These are phyloP conservation scores for Ahaetulla prasina DNA, from an alignment of 2,113 vertebrate species.

Conservation along the genomic window DNA sequence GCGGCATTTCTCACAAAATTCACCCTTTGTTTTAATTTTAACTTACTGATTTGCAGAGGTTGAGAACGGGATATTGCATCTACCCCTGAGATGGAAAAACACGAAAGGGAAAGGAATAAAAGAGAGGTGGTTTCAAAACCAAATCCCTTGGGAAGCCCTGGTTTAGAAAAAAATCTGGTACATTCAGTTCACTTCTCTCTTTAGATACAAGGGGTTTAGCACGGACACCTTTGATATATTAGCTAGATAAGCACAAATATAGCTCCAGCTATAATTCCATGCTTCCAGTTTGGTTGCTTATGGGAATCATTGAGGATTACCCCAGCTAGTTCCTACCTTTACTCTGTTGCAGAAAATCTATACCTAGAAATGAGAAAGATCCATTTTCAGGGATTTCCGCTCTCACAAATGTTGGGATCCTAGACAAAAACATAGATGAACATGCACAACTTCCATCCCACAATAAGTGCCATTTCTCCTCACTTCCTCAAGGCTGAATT, in stretches of 20 bases:
- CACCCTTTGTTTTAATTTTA: background rate
- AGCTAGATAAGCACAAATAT: background rate
- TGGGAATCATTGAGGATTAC: background rate
- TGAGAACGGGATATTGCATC: background rate
- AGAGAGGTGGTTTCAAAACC: background rate
- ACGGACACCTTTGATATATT: background rate
- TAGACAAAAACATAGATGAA: background rate
- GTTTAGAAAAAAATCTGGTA: background rate
- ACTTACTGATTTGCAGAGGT: background rate
- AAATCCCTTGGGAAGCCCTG: background rate
- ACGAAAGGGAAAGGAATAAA: background rate
- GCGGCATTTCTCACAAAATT: background rate
- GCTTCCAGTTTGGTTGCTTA: background rate
- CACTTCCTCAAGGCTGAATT: background rate
- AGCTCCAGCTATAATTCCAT: background rate
- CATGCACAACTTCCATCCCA: background rate
- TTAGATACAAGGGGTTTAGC: background rate
- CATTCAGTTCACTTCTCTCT: background rate
- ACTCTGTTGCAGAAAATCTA: background rate
- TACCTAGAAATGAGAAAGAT: background rate
- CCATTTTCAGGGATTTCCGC: background rate
- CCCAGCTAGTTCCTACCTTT: background rate
- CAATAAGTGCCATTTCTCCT: background rate
- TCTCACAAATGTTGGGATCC: background rate
- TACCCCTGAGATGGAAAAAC: background rate